Conservation (phyloP, 2,113 vertebrate species). For the Chionis minor region DNA sequence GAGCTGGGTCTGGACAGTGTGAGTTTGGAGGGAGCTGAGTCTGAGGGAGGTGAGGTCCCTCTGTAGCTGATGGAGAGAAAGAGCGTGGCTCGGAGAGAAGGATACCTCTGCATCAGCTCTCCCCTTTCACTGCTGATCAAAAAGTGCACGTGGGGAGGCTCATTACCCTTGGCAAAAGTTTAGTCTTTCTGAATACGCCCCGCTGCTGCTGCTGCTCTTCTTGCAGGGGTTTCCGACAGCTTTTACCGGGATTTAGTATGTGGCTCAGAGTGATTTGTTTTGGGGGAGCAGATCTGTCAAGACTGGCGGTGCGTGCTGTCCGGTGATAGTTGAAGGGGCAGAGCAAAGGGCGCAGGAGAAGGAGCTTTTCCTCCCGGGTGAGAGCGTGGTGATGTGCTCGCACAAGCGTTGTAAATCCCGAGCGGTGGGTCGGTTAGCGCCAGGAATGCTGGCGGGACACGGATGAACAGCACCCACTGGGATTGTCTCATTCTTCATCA, state of each 20-base stretch:
- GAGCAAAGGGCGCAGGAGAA: neutral
- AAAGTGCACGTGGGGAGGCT: neutral
- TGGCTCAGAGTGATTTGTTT: neutral
- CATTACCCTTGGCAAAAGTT: neutral
- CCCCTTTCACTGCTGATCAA: neutral
- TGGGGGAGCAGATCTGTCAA: neutral
- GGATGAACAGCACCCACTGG: neutral
- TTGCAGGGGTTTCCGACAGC: neutral
- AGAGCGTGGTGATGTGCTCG: accelerated
- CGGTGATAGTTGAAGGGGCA: neutral
- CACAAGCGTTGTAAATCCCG: neutral
- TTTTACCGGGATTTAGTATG: neutral
- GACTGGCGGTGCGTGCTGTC: accelerated
- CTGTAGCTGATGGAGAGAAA: neutral
- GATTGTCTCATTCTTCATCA: neutral
- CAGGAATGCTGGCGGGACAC: neutral
- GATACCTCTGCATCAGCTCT: neutral
- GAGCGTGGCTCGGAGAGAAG: neutral
- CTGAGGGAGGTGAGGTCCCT: neutral
- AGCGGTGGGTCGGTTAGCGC: accelerated
- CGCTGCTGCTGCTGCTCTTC: neutral
- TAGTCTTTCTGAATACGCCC: neutral
- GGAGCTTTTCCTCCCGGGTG: neutral
- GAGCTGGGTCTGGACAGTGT: neutral
- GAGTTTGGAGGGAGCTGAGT: neutral